phyloP scores from a whole-genome alignment of 2,888 invertebrate genomes.

The Eupithecia inturbata region DNA sequence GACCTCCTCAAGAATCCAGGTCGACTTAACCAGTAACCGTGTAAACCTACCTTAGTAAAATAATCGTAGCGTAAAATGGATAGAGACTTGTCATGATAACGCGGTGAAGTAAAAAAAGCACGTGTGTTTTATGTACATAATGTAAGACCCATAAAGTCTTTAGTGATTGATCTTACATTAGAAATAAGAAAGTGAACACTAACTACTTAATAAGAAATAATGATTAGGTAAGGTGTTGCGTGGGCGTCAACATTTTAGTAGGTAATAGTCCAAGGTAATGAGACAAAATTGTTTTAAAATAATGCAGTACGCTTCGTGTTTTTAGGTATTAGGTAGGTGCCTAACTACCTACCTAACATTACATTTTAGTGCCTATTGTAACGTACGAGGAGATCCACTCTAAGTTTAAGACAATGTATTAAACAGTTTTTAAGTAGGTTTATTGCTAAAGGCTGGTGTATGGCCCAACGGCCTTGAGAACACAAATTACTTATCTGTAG shows the following conservation, averaged over 20 bases:
- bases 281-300: not conserved
- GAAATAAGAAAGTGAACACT: constrained; percentile 36
- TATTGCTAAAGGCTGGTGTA: too few relatives aligned
- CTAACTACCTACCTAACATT: not conserved
- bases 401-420: not conserved
- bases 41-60: too few relatives aligned
- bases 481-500: too few relatives aligned
- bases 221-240: constrained; percentile 28
- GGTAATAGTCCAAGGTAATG: too few relatives aligned
- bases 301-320: not conserved
- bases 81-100: too few relatives aligned
- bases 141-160: not conserved
- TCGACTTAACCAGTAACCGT: too few relatives aligned
- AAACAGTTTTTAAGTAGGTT: not conserved
- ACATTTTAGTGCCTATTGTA: not conserved
- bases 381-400: not conserved
- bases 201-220: constrained; percentile 33
- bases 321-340: not conserved
- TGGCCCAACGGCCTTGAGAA: too few relatives aligned
- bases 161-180: constrained; percentile 26
- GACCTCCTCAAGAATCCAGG: too few relatives aligned
- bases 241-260: constrained; percentile 17
- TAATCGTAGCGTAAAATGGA: too few relatives aligned
- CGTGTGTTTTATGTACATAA: not conserved
- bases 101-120: constrained; percentile 16